Percentiles rank a stretch among this genome's conserved stretches.
Conservation (phyloP, 2,797 vertebrate genomes). For the Sciurus vulgaris region DNA sequence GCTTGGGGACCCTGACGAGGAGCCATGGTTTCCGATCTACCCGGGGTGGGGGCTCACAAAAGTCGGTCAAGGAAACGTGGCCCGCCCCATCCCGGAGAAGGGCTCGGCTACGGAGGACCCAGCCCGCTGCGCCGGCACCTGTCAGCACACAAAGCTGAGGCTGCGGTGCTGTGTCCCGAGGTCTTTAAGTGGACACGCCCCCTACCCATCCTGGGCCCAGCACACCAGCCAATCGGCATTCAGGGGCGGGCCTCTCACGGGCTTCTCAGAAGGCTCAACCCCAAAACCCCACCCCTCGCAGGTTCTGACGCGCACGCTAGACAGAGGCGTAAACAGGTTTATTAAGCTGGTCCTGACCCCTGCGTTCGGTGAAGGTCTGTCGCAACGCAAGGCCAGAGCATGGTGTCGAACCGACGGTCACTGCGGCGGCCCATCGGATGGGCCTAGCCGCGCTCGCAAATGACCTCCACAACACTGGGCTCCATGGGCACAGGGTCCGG, state of each 20-base stretch:
- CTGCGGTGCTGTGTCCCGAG: constrained; percentile 43
- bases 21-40: constrained; percentile 78
- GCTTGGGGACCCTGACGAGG: constrained; percentile 83
- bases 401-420: rapidly evolving
- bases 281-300: not conserved
- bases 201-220: constrained; percentile 67
- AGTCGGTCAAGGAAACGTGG: not conserved
- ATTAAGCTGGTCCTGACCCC: constrained; percentile 46
- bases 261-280: not conserved
- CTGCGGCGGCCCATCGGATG: rapidly evolving
- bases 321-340: constrained; percentile 45
- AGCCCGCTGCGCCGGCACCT: constrained; percentile 65
- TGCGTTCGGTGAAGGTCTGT: not conserved
- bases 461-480: constrained; percentile 98
- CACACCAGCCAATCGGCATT: constrained; percentile 67
- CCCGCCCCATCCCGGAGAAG: not conserved
- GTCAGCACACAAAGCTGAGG: constrained; percentile 81
- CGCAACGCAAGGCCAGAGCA: not conserved
- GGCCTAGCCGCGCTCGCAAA: constrained; percentile 96
- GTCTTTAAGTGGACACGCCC: constrained; percentile 48
- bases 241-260: not conserved
- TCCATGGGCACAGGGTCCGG: constrained; percentile 98
- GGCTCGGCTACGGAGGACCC: not conserved
- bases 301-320: not conserved
- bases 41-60: not conserved